Conservation (phyloP, 2,113 vertebrate genomes). For the Hydrochoerus hydrochaeris region DNA sequence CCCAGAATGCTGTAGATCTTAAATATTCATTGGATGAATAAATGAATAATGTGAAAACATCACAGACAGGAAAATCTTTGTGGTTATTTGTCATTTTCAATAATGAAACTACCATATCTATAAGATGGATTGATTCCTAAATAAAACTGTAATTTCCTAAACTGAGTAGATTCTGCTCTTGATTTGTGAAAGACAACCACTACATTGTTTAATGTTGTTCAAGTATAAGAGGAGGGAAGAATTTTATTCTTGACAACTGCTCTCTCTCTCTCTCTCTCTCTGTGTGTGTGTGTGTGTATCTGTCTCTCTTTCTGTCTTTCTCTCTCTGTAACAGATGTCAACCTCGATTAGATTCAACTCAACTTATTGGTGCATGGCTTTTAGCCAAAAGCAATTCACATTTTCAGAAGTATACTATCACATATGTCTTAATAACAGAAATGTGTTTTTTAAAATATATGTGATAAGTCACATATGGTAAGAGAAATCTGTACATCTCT, state of each 20-base stretch:
- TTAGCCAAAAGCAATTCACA: constrained; percentile 88
- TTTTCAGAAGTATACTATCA: constrained; percentile 86
- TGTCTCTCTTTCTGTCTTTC: not conserved
- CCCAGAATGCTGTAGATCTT: not conserved
- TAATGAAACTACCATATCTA: constrained; percentile 48
- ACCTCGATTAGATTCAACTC: constrained; percentile 85
- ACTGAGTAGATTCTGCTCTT: constrained; percentile 60
- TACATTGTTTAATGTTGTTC: constrained; percentile 63
- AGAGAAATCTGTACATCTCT: constrained; percentile 85
- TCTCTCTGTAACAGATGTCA: constrained; percentile 84
- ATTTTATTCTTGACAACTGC: constrained; percentile 78
- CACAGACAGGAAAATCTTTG: constrained; percentile 49
- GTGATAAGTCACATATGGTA: constrained; percentile 88
- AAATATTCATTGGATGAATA: constrained; percentile 41
- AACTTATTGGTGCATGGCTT: constrained; percentile 87
- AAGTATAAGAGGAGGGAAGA: constrained; percentile 67
- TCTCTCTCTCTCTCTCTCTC: constrained; percentile 13
- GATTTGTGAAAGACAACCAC: constrained; percentile 70
- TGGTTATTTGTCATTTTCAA: constrained; percentile 53
- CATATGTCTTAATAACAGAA: constrained; percentile 89
- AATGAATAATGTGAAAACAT: constrained; percentile 63
- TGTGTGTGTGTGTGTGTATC: no score
- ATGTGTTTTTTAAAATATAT: constrained; percentile 83
- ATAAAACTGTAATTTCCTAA: constrained; percentile 64
- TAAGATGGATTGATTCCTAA: constrained; percentile 40